Conservation (phyloP, 53 echinoderm and acorn worm species). For the Arbacia lixula region DNA sequence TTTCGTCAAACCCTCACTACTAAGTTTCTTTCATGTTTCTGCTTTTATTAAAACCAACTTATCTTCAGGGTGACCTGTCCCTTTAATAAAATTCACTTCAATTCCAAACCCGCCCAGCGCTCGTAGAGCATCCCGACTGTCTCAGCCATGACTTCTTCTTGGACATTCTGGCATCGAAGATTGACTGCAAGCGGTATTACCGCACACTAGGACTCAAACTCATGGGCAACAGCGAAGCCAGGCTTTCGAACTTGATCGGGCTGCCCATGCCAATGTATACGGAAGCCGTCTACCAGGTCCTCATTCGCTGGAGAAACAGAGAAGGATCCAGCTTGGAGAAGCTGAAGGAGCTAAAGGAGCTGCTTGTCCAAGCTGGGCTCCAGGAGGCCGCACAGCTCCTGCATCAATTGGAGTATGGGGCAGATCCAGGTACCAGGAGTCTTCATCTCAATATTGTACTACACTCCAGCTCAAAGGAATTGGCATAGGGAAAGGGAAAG, state of each 20-base stretch:
- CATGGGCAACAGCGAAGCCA: not conserved
- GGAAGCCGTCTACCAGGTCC: slow-evolving; percentile 2
- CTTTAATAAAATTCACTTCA: too few species aligned
- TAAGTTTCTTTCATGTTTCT: too few species aligned
- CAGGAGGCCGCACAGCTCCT: not conserved
- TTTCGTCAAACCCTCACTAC: too few species aligned
- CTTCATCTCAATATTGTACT: not conserved
- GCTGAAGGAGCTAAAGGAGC: not conserved
- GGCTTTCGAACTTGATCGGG: not conserved
- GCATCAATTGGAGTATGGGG: not conserved
- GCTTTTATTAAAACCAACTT: too few species aligned
- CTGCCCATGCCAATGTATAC: too few species aligned
- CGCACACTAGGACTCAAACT: slow-evolving; percentile 2
- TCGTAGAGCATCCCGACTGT: not conserved
- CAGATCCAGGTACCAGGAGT: not conserved
- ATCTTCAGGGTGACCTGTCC: too few species aligned
- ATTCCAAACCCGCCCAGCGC: too few species aligned
- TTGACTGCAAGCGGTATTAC: not conserved
- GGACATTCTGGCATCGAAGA: not conserved
- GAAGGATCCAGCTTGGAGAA: not conserved
- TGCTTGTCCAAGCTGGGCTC: not conserved
- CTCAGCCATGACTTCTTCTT: not conserved
- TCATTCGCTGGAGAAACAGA: slow-evolving; percentile 12
- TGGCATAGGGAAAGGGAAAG: not conserved
- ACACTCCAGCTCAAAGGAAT: not conserved